Evolutionary conservation across 2,888 invertebrate genomes (phyloP).

Genomic region (Geophilus truncorum): DNA sequence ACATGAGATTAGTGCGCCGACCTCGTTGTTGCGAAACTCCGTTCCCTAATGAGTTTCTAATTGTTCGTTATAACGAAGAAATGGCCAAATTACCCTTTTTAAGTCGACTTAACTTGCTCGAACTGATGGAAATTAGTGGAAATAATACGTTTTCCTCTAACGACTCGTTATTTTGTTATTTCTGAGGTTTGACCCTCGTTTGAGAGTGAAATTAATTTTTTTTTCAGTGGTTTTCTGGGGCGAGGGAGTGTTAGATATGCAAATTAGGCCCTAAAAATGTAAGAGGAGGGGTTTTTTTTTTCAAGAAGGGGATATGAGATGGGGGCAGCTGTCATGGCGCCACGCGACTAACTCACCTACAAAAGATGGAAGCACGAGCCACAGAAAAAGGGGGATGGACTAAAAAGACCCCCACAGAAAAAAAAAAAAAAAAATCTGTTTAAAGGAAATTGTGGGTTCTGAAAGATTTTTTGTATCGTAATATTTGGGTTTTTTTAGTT

Average conservation of each 20-base stretch:
- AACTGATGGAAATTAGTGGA: background rate
- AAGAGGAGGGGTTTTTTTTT: background rate
- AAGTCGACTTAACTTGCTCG: background rate
- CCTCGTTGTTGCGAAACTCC: background rate
- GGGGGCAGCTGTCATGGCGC: slow-evolving; percentile 27
- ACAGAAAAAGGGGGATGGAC: background rate
- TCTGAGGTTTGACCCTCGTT: background rate
- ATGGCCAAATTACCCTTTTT: background rate
- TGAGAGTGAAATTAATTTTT: background rate
- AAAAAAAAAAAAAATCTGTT: background rate
- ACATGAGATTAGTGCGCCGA: background rate
- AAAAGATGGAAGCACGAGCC: slow-evolving; percentile 19
- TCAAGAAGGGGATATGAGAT: slow-evolving; percentile 8
- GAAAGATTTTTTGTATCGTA: too few relatives aligned
- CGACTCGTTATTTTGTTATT: background rate
- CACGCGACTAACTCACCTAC: slow-evolving; percentile 25
- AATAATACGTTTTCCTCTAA: background rate
- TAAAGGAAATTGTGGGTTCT: background rate
- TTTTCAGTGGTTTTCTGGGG: background rate
- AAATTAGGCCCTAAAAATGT: background rate
- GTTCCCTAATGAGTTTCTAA: background rate
- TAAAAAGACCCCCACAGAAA: background rate
- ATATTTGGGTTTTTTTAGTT: background rate
- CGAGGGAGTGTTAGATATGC: background rate
- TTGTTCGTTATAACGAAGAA: background rate